Evolutionary conservation across 2,888 invertebrate species (phyloP).

Genomic region (Apamea crenata): DNA sequence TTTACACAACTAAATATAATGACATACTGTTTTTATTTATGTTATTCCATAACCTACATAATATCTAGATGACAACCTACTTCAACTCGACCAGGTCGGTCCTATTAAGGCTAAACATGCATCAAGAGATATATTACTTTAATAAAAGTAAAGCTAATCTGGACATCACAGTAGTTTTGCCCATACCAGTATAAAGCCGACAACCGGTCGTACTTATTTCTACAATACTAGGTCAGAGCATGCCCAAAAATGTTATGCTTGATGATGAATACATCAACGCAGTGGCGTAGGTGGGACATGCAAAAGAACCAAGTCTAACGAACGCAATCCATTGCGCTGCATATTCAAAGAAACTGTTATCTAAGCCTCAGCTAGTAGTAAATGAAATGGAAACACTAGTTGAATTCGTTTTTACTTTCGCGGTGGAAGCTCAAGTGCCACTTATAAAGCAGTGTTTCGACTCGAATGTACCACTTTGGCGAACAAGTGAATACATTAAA

Average conservation of each 20-base stretch:
- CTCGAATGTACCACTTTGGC: slow-evolving; percentile 64
- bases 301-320: slow-evolving; percentile 29
- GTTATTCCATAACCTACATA: slow-evolving; percentile 25
- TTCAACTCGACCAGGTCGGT: slow-evolving; percentile 24
- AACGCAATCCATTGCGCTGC: slow-evolving; percentile 51
- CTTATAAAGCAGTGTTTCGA: slow-evolving; percentile 61
- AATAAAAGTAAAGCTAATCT: slow-evolving; percentile 42
- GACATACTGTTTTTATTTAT: neutral
- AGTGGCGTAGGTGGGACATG: slow-evolving; percentile 46
- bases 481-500: slow-evolving; percentile 73
- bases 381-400: slow-evolving; percentile 56
- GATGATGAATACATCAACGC: slow-evolving; percentile 55
- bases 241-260: slow-evolving; percentile 60
- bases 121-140: slow-evolving; percentile 29
- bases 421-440: slow-evolving; percentile 58
- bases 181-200: slow-evolving; percentile 42
- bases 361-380: slow-evolving; percentile 20
- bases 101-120: slow-evolving; percentile 10
- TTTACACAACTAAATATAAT: neutral
- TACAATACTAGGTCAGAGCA: slow-evolving; percentile 64
- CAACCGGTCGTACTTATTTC: slow-evolving; percentile 65
- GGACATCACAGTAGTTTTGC: slow-evolving; percentile 45
- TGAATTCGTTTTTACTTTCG: slow-evolving; percentile 68
- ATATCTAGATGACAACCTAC: slow-evolving; percentile 29
- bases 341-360: slow-evolving; percentile 21